phyloP scores from a whole-genome alignment of 2,888 invertebrate genomes.

The Saturnia pavonia region DNA sequence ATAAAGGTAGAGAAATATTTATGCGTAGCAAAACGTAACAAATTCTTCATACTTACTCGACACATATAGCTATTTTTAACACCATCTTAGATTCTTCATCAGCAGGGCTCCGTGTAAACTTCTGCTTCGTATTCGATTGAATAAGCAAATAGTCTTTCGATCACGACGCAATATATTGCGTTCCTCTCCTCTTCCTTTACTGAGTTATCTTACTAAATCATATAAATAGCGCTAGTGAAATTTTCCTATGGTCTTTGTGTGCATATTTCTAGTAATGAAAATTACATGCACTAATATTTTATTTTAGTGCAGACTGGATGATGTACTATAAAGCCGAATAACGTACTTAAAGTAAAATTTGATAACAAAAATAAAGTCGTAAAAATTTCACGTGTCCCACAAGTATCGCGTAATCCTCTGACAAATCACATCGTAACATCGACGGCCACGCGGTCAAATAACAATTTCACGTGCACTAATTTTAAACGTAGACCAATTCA shows the following conservation, averaged over 20 bases:
- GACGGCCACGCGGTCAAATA: neutral
- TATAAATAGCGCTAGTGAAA: neutral
- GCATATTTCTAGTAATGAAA: neutral
- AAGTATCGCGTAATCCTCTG: neutral
- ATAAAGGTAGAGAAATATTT: too few species aligned
- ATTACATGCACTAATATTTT: neutral
- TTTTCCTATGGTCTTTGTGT: neutral
- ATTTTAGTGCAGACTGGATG: too few species aligned
- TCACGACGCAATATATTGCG: neutral
- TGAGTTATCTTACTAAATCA: neutral
- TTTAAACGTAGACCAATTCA: neutral
- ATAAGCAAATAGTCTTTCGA: too few species aligned
- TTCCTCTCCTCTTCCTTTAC: neutral
- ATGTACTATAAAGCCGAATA: too few species aligned
- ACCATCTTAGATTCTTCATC: constrained; percentile 40
- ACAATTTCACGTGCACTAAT: neutral
- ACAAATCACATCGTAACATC: neutral
- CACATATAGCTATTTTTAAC: constrained; percentile 46
- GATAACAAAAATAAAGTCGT: too few species aligned
- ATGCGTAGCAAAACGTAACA: too few species aligned
- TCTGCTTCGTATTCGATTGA: neutral
- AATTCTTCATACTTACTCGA: constrained; percentile 42
- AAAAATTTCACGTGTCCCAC: neutral
- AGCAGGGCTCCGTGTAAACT: neutral
- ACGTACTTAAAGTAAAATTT: too few species aligned